These are phyloP conservation scores for Microdon myrmicae DNA, from an alignment of 2,888 invertebrate species.

Conservation along the genomic window DNA sequence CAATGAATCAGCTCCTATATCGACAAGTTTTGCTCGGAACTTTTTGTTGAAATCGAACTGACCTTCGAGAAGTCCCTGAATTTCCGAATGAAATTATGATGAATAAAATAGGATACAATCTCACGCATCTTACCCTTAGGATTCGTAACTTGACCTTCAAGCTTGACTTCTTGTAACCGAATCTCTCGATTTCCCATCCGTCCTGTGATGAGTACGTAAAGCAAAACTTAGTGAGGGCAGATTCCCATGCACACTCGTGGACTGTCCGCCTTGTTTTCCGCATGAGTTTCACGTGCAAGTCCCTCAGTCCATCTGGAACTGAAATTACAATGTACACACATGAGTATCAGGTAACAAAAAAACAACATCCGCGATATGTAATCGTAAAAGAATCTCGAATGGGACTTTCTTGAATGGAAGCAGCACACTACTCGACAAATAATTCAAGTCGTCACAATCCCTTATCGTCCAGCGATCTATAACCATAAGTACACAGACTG, in stretches of 20 bases:
- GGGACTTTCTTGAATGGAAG: too few species aligned
- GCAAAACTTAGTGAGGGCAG: slow-evolving; percentile 88
- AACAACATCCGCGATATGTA: not conserved
- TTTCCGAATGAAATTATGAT: not conserved
- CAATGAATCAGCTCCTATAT: slow-evolving; percentile 80
- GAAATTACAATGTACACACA: too few species aligned
- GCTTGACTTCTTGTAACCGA: slow-evolving; percentile 93
- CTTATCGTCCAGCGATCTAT: too few species aligned
- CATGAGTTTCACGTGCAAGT: slow-evolving; percentile 89
- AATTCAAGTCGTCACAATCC: too few species aligned
- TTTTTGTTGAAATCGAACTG: slow-evolving; percentile 95
- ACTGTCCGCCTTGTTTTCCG: slow-evolving; percentile 86
- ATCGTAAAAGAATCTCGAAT: too few species aligned
- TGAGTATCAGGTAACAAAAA: not conserved
- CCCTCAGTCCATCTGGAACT: slow-evolving; percentile 86
- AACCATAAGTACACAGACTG: too few species aligned
- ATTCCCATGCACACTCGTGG: slow-evolving; percentile 90
- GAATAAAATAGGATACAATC: not conserved
- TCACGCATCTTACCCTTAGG: slow-evolving; percentile 77
- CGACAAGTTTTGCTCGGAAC: slow-evolving; percentile 89
- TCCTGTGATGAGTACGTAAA: slow-evolving; percentile 89
- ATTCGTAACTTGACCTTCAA: slow-evolving; percentile 87
- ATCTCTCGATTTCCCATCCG: slow-evolving; percentile 95
- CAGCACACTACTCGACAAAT: too few species aligned
- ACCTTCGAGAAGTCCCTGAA: slow-evolving; percentile 85